Base-by-base conservation (phyloP, 2,113 vertebrate genomes). In the Psephotus haematonotus region DNA sequence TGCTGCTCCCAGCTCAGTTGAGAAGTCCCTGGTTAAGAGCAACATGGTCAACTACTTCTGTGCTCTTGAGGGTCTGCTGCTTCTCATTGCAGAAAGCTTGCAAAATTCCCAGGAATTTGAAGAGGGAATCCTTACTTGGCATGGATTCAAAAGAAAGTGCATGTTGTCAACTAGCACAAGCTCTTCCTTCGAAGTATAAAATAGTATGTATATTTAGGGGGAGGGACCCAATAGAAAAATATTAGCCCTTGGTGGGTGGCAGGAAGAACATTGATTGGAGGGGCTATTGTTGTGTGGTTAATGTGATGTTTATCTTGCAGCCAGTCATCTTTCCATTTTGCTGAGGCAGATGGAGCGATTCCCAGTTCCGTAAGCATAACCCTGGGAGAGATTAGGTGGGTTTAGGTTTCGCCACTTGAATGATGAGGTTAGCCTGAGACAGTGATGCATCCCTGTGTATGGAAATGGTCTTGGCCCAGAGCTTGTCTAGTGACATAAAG, bases 301-400 rank as follows among this genome's bases (percentile, higher is more conserved):
- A 43, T 72, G 86, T 82, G 80, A 84, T 96, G 91, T 95, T 95
- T 92, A 37, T 92, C 89, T 94, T 95, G 81, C 77, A 96, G 92
- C 53, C 74, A 46, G 59, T 82, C 77, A 79, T 92, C 70, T 87
- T 94, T 96, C 89, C 65, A 47, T 95, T 91, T 94, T 94, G 88
- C 95, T 94, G 92, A 95, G 93, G 70, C 94, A 89, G 78, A 96
- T 91, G 91, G 93, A 96, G 95, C 70, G 77, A 77, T 93, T 95
- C 96, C 96, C 92, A 96, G 91, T 80, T 94, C 95, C 91, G 70
- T 88, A 93, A 92, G 84, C 91, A 50, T 87, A 83, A 77, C 91
- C 89, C 86, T 92, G 83, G 70, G 90, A 88, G 89, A 95, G 88
- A 87, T 82, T 35, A 80, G 77, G 59, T 94, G 88, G 96, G 70